Evolutionary conservation across 2,113 vertebrate genomes (phyloP).

Genomic region (Brachypteracias leptosomus): DNA sequence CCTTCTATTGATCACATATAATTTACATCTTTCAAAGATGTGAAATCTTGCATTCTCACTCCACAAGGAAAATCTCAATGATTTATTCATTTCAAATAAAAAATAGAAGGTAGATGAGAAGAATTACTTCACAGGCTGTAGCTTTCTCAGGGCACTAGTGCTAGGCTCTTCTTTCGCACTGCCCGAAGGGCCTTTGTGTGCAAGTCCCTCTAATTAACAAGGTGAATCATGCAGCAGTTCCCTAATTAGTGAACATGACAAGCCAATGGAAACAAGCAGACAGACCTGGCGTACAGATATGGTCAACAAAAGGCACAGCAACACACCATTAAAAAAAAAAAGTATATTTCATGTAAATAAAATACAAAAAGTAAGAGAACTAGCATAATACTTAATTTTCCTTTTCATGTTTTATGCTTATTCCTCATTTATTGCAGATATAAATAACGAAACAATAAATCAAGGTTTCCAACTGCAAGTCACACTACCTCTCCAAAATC

Average conservation of each 20-base stretch:
- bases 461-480: slow-evolving; percentile 18
- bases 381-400: slow-evolving; percentile 11
- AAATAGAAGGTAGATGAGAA: slow-evolving; percentile 97
- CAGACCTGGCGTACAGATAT: slow-evolving; percentile 80
- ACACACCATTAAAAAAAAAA: slow-evolving; percentile 25
- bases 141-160: slow-evolving; percentile 90
- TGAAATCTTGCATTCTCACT: slow-evolving; percentile 93
- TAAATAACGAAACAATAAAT: slow-evolving; percentile 25
- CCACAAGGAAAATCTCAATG: slow-evolving; percentile 92
- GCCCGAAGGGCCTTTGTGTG: slow-evolving; percentile 88
- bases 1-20: slow-evolving; percentile 94
- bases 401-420: slow-evolving; percentile 37
- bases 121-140: slow-evolving; percentile 93
- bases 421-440: slow-evolving; percentile 43
- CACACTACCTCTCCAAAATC: slow-evolving; percentile 39
- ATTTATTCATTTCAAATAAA: slow-evolving; percentile 99
- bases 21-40: slow-evolving; percentile 96
- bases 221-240: slow-evolving; percentile 98
- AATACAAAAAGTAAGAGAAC: slow-evolving; percentile 68
- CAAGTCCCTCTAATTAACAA: slow-evolving; percentile 99
- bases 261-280: slow-evolving; percentile 92
- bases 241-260: slow-evolving; percentile 99
- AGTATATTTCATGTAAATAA: slow-evolving; percentile 65
- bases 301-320: slow-evolving; percentile 74
- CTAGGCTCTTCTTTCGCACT: slow-evolving; percentile 84